These are phyloP conservation scores for Pachyuromys duprasi DNA, from an alignment of 2,797 vertebrate species.

Conservation along the genomic window DNA sequence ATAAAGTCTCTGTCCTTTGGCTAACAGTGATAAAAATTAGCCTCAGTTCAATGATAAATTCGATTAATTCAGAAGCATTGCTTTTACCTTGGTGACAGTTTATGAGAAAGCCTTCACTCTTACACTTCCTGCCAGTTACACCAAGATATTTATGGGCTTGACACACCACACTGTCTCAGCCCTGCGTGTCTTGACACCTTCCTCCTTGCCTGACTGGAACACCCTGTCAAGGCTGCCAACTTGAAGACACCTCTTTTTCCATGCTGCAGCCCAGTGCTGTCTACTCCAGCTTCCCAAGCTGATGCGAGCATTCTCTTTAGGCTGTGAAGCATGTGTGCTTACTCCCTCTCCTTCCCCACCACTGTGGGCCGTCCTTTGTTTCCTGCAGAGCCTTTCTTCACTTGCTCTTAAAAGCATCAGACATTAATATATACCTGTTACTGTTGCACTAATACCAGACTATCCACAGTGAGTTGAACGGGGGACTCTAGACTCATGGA, in stretches of 20 bases:
- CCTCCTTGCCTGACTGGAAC: background rate
- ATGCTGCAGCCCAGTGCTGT: background rate
- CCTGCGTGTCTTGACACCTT: background rate
- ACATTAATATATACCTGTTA: background rate
- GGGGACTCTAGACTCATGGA: background rate
- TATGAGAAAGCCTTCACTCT: background rate
- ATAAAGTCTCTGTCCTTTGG: slow-evolving; percentile 76
- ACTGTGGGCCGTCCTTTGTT: background rate
- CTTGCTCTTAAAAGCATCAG: background rate
- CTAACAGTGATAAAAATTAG: slow-evolving; percentile 73
- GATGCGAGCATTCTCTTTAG: background rate
- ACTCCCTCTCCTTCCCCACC: background rate
- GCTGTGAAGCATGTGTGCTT: background rate
- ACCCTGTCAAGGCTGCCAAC: no score
- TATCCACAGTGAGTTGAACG: background rate
- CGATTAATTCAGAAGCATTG: slow-evolving; percentile 70
- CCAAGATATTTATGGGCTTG: background rate
- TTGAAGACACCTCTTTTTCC: background rate
- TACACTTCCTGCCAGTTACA: background rate
- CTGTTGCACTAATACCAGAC: background rate
- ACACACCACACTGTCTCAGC: background rate
- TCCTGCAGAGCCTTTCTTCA: background rate
- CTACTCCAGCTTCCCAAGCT: background rate
- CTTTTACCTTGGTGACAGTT: slow-evolving; percentile 53
- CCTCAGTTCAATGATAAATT: slow-evolving; percentile 71